Conservation (phyloP, 2,113 vertebrate genomes). For the Brachypteracias leptosomus region DNA sequence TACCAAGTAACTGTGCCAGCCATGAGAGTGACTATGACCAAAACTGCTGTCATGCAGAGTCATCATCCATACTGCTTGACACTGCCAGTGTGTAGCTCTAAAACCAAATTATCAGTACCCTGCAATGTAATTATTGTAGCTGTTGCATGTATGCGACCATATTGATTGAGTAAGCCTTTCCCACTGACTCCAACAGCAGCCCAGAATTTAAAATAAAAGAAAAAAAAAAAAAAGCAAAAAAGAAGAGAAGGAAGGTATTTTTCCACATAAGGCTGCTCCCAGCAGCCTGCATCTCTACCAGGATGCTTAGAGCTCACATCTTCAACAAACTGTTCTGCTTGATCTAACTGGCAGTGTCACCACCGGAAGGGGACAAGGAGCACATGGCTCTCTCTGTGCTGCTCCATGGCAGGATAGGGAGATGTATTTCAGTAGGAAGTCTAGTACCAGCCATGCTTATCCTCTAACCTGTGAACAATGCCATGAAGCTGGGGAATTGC, state of each 20-base stretch:
- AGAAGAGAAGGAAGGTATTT: neutral
- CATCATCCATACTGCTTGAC: fast-evolving
- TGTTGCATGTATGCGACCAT: neutral
- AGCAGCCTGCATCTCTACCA: neutral
- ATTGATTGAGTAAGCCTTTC: neutral
- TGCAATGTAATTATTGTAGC: neutral
- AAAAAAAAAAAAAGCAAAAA: neutral
- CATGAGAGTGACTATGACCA: neutral
- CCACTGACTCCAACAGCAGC: neutral
- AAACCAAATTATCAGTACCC: neutral
- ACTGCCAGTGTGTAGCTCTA: neutral
- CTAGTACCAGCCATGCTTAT: neutral
- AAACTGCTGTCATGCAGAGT: fast-evolving
- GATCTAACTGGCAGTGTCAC: neutral
- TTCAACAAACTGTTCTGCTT: neutral
- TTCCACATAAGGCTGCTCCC: neutral
- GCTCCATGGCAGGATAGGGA: neutral
- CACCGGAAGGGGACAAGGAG: neutral
- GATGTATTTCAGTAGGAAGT: neutral
- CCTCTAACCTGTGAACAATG: neutral
- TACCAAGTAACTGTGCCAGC: neutral
- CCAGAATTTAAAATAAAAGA: neutral
- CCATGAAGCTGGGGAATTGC: neutral
- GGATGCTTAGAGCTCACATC: neutral
- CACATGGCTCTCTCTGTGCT: neutral